Percentiles rank a stretch among this genome's conserved stretches.
Conservation (phyloP, 2,888 invertebrate genomes). For the Embidobia sp. region DNA sequence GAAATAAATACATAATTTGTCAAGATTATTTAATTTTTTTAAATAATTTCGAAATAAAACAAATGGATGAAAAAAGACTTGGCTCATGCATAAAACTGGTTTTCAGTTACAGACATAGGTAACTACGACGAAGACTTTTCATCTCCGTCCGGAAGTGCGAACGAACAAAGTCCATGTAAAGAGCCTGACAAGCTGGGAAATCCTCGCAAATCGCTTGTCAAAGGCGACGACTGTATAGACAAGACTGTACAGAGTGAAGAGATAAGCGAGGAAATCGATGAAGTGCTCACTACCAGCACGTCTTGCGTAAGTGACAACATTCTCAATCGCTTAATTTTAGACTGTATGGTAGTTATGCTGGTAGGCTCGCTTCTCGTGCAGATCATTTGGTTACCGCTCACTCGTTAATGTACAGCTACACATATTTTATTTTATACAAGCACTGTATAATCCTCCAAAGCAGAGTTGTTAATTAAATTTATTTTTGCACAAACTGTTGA, state of each 20-base stretch:
- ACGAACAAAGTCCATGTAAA: conserved; percentile 78
- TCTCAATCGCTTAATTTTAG: conserved; percentile 1
- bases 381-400: background rate
- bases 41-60: no score
- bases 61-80: no score
- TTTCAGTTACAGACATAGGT: conserved; percentile 72
- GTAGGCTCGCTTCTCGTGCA: conserved; percentile 3
- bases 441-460: no score
- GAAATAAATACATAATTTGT: no score
- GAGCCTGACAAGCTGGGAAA: conserved; percentile 72
- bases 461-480: background rate
- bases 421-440: no score
- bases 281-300: conserved; percentile 76
- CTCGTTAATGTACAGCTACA: background rate
- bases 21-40: no score
- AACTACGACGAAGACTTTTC: conserved; percentile 79
- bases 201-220: conserved; percentile 66
- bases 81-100: no score
- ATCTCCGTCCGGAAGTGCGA: conserved; percentile 77
- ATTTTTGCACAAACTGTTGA: no score
- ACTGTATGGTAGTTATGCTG: conserved; percentile 4
- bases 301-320: conserved; percentile 77
- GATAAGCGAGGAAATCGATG: conserved; percentile 78
- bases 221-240: conserved; percentile 69
- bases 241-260: conserved; percentile 75